phyloP scores from a whole-genome alignment of 2,888 invertebrate species.

The Tachina fera region DNA sequence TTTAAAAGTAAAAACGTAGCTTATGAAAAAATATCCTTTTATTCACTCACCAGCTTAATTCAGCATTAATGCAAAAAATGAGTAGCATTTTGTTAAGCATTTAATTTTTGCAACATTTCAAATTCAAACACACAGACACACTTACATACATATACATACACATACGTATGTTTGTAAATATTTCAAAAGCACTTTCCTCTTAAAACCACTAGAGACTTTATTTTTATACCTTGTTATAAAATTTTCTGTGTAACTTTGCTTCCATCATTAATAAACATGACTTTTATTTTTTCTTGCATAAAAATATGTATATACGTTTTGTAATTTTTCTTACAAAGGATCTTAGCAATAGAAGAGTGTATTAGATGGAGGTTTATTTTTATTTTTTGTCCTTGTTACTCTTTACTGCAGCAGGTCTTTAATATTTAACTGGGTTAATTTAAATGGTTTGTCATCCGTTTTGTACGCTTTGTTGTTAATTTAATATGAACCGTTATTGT shows the following conservation, averaged over 20 bases:
- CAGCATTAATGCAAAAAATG: constrained; percentile 35
- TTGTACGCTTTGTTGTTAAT: constrained; percentile 52
- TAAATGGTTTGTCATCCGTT: constrained; percentile 49
- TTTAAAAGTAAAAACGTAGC: too few relatives aligned
- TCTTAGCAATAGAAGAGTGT: background rate
- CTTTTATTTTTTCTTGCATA: background rate
- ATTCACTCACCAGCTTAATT: constrained; percentile 16
- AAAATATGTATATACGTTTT: constrained; percentile 16
- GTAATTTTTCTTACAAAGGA: constrained; percentile 32
- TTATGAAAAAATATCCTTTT: background rate
- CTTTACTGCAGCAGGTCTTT: constrained; percentile 42
- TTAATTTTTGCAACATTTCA: constrained; percentile 20
- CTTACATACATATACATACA: too few relatives aligned
- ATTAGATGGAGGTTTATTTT: background rate
- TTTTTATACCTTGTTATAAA: constrained; percentile 14
- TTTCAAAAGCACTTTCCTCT: constrained; percentile 15
- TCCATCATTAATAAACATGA: background rate
- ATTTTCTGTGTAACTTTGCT: constrained; percentile 17
- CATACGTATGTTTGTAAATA: background rate
- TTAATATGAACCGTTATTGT: constrained; percentile 49
- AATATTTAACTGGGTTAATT: constrained; percentile 65
- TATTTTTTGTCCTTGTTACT: constrained; percentile 22
- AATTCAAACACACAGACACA: background rate
- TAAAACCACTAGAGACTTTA: constrained; percentile 38
- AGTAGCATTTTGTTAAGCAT: background rate